These are phyloP conservation scores for Graptemys geographica DNA, from an alignment of 2,797 vertebrate species.

Conservation along the genomic window DNA sequence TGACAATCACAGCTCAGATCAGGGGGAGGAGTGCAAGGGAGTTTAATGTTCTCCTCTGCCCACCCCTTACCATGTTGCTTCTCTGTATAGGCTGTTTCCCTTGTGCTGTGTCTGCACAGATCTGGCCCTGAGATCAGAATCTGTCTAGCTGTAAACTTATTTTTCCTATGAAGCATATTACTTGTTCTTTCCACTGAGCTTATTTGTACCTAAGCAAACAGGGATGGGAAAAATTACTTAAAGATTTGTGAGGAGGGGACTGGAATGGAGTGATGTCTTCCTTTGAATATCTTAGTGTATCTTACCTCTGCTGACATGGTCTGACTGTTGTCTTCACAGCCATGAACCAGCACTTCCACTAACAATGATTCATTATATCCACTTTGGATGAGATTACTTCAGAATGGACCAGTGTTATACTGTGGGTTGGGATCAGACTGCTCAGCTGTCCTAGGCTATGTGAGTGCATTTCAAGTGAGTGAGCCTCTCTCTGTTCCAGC, in stretches of 20 bases:
- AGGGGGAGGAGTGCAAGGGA: not conserved
- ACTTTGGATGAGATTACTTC: constrained; percentile 58
- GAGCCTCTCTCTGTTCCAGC: constrained; percentile 48
- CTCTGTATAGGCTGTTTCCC: not conserved
- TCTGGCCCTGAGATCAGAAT: not conserved
- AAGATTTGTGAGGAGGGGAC: not conserved
- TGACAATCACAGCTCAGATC: not conserved
- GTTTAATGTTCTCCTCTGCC: not conserved
- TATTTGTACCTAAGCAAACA: not conserved
- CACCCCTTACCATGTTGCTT: not conserved
- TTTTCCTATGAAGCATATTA: not conserved
- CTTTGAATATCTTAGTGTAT: not conserved
- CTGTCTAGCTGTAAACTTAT: not conserved
- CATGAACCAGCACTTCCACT: constrained; percentile 34
- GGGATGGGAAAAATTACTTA: not conserved
- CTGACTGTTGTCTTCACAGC: not conserved
- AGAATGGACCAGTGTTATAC: constrained; percentile 51
- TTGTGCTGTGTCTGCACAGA: not conserved
- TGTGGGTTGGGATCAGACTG: constrained; percentile 22
- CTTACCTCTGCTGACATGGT: not conserved
- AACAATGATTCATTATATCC: constrained; percentile 34
- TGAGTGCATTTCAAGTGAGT: constrained; percentile 21
- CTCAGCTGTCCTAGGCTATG: constrained; percentile 62
- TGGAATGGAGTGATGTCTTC: not conserved
- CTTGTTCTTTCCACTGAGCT: constrained; percentile 1